These are phyloP conservation scores for Sebastes miniatus DNA, from an alignment of 2,797 vertebrate genomes.

Conservation along the genomic window DNA sequence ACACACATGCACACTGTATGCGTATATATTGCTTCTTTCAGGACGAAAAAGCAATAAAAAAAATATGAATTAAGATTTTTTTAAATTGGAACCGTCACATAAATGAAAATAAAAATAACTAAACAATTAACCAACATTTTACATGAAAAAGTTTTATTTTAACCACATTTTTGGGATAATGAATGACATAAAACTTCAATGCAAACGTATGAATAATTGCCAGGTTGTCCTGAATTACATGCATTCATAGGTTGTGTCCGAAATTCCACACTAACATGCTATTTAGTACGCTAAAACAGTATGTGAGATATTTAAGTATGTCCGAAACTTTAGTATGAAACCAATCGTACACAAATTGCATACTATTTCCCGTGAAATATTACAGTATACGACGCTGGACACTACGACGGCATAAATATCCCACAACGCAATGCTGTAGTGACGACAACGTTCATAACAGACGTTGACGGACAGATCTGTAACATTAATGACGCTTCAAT, in stretches of 20 bases:
- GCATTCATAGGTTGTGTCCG: neutral
- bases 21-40: neutral
- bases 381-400: too few relatives aligned
- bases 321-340: too few relatives aligned
- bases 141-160: neutral
- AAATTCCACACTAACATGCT: too few relatives aligned
- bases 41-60: neutral
- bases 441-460: too few relatives aligned
- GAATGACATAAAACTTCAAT: neutral
- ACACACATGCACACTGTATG: neutral
- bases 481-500: too few relatives aligned
- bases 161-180: neutral
- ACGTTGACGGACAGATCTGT: too few relatives aligned
- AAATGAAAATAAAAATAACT: neutral
- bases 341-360: too few relatives aligned
- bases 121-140: neutral
- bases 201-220: neutral
- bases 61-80: neutral
- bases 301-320: too few relatives aligned
- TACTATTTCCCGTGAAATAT: too few relatives aligned
- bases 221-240: neutral
- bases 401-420: too few relatives aligned
- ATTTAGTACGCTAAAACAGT: too few relatives aligned
- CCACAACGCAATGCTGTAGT: too few relatives aligned
- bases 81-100: neutral